These are phyloP conservation scores for Corydoras sp. DNA, from an alignment of 2,113 vertebrate genomes.

Conservation along the genomic window DNA sequence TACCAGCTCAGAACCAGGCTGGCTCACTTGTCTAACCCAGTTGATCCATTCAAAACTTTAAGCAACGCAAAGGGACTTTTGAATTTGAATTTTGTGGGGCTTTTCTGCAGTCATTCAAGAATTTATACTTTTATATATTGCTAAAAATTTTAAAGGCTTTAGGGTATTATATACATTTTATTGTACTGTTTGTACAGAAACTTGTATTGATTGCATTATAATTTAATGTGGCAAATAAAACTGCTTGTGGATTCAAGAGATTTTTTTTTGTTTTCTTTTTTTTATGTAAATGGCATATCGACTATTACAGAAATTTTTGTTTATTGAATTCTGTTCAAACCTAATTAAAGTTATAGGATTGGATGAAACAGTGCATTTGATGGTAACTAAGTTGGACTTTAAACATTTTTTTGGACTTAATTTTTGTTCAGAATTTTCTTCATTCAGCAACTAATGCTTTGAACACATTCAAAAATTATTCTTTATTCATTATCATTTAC, in stretches of 20 bases:
- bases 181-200: constrained; percentile 7
- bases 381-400: constrained; percentile 8
- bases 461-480: no score
- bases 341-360: constrained; percentile 2
- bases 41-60: not conserved
- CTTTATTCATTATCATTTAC: no score
- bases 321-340: not conserved
- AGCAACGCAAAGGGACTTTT: not conserved
- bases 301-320: not conserved
- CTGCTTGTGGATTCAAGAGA: no score
- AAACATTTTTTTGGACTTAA: constrained; percentile 26
- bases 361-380: not conserved
- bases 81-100: no score
- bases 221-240: no score
- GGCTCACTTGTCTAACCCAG: constrained; percentile 78
- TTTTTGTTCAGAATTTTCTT: constrained; percentile 38
- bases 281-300: not conserved
- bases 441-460: not conserved
- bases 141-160: not conserved
- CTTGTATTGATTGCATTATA: not conserved
- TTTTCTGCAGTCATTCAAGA: not conserved
- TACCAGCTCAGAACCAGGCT: constrained; percentile 76
- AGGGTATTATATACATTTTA: not conserved
- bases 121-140: constrained; percentile 14
- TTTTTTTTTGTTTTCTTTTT: not conserved